Evolutionary conservation across 1,140 invertebrate species (phyloP).

Genomic region (Hyles vespertilio): DNA sequence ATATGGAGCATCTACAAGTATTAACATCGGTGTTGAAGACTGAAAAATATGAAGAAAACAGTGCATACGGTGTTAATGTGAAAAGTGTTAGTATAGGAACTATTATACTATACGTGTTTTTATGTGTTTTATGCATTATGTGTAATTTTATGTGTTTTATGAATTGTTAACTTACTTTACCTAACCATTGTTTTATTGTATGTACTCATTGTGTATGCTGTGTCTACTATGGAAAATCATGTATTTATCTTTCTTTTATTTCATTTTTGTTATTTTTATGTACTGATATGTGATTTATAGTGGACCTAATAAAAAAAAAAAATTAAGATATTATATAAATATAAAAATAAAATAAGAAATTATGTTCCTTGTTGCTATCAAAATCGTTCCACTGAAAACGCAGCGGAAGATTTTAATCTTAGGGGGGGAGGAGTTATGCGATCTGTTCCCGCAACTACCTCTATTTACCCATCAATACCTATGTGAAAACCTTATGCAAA

Average conservation of each 20-base stretch:
- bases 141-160: no score
- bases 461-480: no score
- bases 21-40: slow-evolving; percentile 2
- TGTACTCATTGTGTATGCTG: no score
- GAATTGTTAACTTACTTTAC: no score
- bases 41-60: slow-evolving; percentile 7
- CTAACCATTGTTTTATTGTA: no score
- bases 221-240: no score
- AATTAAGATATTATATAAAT: slow-evolving; percentile 1
- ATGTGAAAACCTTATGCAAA: no score
- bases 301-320: no score
- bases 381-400: background rate
- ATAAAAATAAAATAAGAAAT: slow-evolving; percentile 2
- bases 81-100: slow-evolving; percentile 7
- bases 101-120: slow-evolving; percentile 3
- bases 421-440: slow-evolving; percentile 9
- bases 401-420: slow-evolving; percentile 7
- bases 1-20: slow-evolving; percentile 10
- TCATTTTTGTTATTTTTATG: no score
- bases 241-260: no score
- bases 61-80: slow-evolving; percentile 3
- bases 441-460: no score
- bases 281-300: no score
- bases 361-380: background rate
- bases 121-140: background rate